Base-by-base conservation (phyloP, 2,797 vertebrate species). In the Anomalospiza imberbis region DNA sequence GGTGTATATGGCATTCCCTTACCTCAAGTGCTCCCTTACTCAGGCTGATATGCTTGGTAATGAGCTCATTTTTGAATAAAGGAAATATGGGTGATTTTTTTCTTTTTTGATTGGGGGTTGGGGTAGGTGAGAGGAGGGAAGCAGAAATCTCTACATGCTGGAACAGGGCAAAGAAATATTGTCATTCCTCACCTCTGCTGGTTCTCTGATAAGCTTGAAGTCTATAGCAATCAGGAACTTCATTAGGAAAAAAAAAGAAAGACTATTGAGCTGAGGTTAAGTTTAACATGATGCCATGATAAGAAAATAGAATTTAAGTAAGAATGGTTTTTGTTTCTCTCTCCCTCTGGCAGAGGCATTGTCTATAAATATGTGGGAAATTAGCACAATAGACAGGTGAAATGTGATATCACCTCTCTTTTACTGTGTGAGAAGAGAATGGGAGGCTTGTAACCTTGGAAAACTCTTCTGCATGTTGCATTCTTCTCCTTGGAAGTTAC, bases 1-100 rank as follows among this genome's bases (percentile, higher is more conserved):
- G 93, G 91, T 84, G 54, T 36, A 12, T 51, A 65, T 86, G 85
- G 73, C 10, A 13, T 89, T 60, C 82, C 62, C 31, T 95, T 93
- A 92, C 73, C 89, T 94, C 17, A 2, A 93, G 10, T 68, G 44
- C 61, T 96, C 81, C 54, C 50, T 71, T 80, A 89, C 66, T 84
- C 66, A 91, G 85, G 31, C 72, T 95, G 65, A 32, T n/a, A 57
- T 20, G 24, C 53, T 47, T 85, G 53, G 44, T 85, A 89, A 94
- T 85, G 34, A 94, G 28, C 26, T 89, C 44, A 47, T 40, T 88
- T 75, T 71, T 85, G 17, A 78, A 54, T 48, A 74, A 16, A 10
- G 14, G 18, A 79, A 82, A 65, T 58, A 67, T 2, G 32, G 12
- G 12, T 51, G 32, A 6, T 16, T 74, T 73, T 62, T 29, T 32